phyloP scores from a whole-genome alignment of 2,888 invertebrate species.

The Drosophila atroscutellata region DNA sequence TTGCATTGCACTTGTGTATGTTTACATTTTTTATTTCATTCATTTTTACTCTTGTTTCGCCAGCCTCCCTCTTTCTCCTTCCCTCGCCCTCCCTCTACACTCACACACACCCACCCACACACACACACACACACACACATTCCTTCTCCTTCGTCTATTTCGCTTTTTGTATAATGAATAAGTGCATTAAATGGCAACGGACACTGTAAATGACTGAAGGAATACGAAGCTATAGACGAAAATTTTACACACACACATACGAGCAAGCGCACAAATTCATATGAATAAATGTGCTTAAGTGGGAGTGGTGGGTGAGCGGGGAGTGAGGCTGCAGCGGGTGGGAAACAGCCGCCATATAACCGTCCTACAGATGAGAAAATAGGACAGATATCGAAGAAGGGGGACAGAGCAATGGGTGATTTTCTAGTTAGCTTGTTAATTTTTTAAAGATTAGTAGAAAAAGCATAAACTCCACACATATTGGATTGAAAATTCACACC shows the following conservation, averaged over 20 bases:
- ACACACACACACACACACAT: not conserved
- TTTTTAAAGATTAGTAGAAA: not conserved
- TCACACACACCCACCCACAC: not conserved
- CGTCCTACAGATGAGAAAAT: not conserved
- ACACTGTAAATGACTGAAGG: constrained; percentile 73
- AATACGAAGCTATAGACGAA: constrained; percentile 65
- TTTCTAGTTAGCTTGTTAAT: not conserved
- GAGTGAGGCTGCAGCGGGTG: constrained; percentile 14
- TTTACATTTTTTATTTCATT: constrained; percentile 82
- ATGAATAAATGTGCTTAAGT: constrained; percentile 48
- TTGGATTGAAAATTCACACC: not conserved
- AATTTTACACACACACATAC: constrained; percentile 12
- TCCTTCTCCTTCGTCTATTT: constrained; percentile 21
- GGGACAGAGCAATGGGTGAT: not conserved
- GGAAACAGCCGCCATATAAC: not conserved
- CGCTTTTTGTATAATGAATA: constrained; percentile 70
- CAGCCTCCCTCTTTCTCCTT: constrained; percentile 8
- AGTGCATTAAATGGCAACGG: constrained; percentile 79
- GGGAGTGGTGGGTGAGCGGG: constrained; percentile 3
- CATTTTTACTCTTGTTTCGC: constrained; percentile 77
- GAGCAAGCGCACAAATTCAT: constrained; percentile 28
- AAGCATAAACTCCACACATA: not conserved
- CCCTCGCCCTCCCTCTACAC: no score
- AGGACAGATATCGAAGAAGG: not conserved
- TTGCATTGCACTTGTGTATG: constrained; percentile 82